Conservation (phyloP, 2,888 invertebrate species). For the Endotricha flammealis region DNA sequence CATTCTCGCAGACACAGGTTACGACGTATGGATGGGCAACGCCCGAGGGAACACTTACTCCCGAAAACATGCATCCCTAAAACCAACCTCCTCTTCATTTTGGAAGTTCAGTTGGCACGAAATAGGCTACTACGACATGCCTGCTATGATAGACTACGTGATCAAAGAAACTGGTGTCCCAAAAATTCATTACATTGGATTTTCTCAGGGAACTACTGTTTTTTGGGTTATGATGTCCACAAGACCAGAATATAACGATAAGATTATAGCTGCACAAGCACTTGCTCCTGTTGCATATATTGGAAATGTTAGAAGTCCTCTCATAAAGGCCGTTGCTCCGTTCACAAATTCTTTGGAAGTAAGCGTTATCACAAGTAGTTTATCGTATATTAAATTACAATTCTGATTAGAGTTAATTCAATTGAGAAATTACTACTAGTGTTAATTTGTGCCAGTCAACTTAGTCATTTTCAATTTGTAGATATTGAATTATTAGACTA, state of each 20-base stretch:
- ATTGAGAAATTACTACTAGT: background rate
- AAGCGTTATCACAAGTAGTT: constrained; percentile 25
- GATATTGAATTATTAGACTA: no score
- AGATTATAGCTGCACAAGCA: constrained; percentile 77
- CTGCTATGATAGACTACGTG: constrained; percentile 85
- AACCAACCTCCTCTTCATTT: constrained; percentile 49
- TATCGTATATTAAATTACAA: constrained; percentile 9
- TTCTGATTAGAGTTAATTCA: background rate
- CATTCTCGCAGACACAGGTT: constrained; percentile 82
- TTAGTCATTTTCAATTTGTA: no score
- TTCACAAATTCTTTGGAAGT: constrained; percentile 71
- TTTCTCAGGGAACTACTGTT: constrained; percentile 83
- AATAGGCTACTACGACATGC: constrained; percentile 85
- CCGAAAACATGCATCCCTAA: constrained; percentile 72
- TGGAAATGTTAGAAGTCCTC: constrained; percentile 62
- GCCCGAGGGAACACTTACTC: constrained; percentile 89
- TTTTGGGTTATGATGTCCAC: constrained; percentile 80
- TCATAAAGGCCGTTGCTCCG: constrained; percentile 63
- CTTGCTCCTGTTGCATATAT: constrained; percentile 80
- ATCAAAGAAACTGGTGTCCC: constrained; percentile 70
- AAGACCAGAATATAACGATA: constrained; percentile 78
- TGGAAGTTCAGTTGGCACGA: constrained; percentile 85
- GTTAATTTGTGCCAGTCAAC: no score
- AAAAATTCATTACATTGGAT: constrained; percentile 83
- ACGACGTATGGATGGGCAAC: constrained; percentile 92